phyloP scores from a whole-genome alignment of 1,140 invertebrate species.

The Cydia strobilella region DNA sequence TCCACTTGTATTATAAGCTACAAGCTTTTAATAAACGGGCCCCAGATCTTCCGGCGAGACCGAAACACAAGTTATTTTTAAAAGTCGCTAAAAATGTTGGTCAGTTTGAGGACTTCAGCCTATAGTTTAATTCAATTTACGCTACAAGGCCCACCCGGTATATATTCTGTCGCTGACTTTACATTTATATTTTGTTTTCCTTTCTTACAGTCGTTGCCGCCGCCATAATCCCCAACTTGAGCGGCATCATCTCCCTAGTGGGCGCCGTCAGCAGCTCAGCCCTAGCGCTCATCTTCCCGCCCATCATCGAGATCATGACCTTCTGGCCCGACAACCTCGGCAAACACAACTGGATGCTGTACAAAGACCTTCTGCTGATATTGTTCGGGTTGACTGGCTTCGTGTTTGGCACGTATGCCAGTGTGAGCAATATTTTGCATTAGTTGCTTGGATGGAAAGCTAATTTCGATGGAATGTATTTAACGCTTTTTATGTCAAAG shows the following conservation, averaged over 20 bases:
- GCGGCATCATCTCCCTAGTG: slow-evolving; percentile 93
- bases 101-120: too few species aligned
- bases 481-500: not conserved
- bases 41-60: too few species aligned
- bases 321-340: slow-evolving; percentile 86
- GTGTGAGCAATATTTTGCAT: slow-evolving; percentile 84
- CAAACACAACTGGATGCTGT: slow-evolving; percentile 82
- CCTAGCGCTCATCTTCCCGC: slow-evolving; percentile 94
- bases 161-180: too few species aligned
- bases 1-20: too few species aligned
- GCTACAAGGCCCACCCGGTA: too few species aligned
- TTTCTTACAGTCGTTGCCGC: slow-evolving; percentile 88
- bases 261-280: slow-evolving; percentile 94
- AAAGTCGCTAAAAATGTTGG: too few species aligned
- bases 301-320: slow-evolving; percentile 93
- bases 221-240: slow-evolving; percentile 91
- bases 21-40: too few species aligned
- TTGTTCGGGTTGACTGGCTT: slow-evolving; percentile 89
- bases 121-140: too few species aligned
- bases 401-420: slow-evolving; percentile 89
- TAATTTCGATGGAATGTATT: not conserved
- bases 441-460: not conserved
- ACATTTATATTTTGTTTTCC: not conserved
- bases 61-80: too few species aligned
- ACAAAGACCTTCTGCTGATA: slow-evolving; percentile 87